phyloP scores from a whole-genome alignment of 2,888 invertebrate genomes.

The Drosophila aldrichi region DNA sequence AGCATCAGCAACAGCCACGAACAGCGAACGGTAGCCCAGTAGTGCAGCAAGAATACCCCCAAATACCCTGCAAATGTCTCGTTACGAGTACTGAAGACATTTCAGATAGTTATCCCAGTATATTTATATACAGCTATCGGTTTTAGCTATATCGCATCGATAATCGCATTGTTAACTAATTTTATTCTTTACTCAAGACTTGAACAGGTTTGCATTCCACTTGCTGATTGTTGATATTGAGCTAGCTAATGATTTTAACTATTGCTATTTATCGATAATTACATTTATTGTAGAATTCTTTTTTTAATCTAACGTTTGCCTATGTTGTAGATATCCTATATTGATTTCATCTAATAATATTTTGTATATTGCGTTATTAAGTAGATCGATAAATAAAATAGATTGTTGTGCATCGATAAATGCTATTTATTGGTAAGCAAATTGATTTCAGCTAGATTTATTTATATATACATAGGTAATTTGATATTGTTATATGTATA shows the following conservation, averaged over 20 bases:
- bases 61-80: slow-evolving; percentile 28
- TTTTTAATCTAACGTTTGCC: not conserved
- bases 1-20: slow-evolving; percentile 44
- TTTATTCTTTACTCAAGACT: not conserved
- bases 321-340: not conserved
- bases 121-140: not conserved
- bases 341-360: not conserved
- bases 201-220: not conserved
- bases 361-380: not conserved
- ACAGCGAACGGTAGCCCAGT: slow-evolving; percentile 13
- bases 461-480: too few species aligned
- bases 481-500: too few species aligned
- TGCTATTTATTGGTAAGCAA: too few species aligned
- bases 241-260: not conserved
- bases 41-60: slow-evolving; percentile 5
- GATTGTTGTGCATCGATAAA: not conserved
- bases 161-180: not conserved
- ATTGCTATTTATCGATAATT: not conserved
- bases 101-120: not conserved
- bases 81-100: not conserved
- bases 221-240: too few species aligned
- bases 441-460: too few species aligned
- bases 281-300: not conserved
- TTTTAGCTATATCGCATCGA: not conserved
- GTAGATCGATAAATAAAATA: not conserved